phyloP scores from a whole-genome alignment of 2,888 invertebrate species.

The Branchipolynoe longqiensis region DNA sequence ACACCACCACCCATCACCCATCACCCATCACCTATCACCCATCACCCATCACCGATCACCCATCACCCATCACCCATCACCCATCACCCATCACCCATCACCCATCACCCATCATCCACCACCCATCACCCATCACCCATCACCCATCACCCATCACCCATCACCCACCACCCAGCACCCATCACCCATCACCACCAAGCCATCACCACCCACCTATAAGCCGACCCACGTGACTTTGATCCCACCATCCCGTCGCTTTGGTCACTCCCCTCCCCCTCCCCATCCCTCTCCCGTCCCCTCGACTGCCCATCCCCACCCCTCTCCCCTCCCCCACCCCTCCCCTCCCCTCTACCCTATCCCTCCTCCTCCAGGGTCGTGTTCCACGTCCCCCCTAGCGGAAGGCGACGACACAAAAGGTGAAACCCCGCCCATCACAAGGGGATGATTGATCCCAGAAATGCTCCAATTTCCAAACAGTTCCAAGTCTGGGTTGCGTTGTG shows the following conservation, averaged over 20 bases:
- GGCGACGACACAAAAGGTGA: slow-evolving; percentile 28
- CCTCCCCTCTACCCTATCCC: neutral
- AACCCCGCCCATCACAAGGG: slow-evolving; percentile 7
- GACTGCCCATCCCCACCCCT: too few species aligned
- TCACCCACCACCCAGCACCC: neutral
- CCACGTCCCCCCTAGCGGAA: slow-evolving; percentile 15
- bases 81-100: too few species aligned
- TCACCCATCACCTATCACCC: too few species aligned
- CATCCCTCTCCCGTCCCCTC: neutral
- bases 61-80: too few species aligned
- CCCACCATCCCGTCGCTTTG: neutral
- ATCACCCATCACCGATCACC: too few species aligned
- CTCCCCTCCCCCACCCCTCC: neutral
- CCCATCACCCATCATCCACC: too few species aligned
- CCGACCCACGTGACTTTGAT: slow-evolving; percentile 15
- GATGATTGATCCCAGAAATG: slow-evolving; percentile 45
- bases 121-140: too few species aligned
- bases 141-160: too few species aligned
- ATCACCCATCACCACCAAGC: too few species aligned
- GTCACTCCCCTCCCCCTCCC: neutral
- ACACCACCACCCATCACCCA: too few species aligned
- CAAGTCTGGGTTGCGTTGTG: slow-evolving; percentile 32
- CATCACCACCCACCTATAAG: too few species aligned
- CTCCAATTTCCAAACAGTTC: slow-evolving; percentile 42
- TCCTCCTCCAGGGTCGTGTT: slow-evolving; percentile 7